Percentiles rank a stretch among this genome's conserved stretches.
phyloP scores from a whole-genome alignment of 2,113 vertebrate species.

The Illadopsis cleaveri region DNA sequence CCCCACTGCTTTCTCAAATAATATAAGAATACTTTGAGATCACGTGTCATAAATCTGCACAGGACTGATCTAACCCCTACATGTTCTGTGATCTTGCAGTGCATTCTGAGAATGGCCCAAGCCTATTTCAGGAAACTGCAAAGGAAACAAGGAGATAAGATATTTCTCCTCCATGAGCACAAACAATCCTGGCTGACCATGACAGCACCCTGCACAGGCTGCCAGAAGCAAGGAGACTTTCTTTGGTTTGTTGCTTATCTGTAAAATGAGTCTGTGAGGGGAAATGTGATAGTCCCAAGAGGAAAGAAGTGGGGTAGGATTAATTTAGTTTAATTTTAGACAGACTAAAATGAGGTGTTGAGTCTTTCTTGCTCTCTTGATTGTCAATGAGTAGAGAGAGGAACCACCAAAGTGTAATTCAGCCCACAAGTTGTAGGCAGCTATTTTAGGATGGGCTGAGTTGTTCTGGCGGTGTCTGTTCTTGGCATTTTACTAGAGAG shows the following conservation, averaged over 20 bases:
- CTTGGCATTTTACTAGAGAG: background rate
- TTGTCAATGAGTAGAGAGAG: background rate
- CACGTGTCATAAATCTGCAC: background rate
- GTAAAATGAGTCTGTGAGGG: background rate
- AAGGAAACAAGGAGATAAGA: constrained; percentile 37
- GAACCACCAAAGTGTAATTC: background rate
- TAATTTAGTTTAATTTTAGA: constrained; percentile 57
- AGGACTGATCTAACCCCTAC: background rate
- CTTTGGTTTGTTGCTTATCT: constrained; percentile 20
- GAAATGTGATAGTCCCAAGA: background rate
- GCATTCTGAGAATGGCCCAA: constrained; percentile 2
- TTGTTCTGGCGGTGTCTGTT: background rate
- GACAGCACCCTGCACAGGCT: background rate
- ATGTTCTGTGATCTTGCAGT: background rate
- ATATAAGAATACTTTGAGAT: background rate
- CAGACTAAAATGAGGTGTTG: background rate
- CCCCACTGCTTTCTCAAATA: background rate
- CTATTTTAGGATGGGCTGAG: background rate
- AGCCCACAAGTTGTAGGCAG: background rate
- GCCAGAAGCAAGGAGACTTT: background rate
- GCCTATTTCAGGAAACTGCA: constrained; percentile 26
- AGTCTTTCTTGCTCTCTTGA: background rate
- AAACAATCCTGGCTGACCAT: background rate
- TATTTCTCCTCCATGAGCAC: background rate
- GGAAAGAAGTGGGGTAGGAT: constrained; percentile 32